These are phyloP conservation scores for Trissolcus basalis DNA, from an alignment of 1,140 invertebrate genomes.

Conservation along the genomic window DNA sequence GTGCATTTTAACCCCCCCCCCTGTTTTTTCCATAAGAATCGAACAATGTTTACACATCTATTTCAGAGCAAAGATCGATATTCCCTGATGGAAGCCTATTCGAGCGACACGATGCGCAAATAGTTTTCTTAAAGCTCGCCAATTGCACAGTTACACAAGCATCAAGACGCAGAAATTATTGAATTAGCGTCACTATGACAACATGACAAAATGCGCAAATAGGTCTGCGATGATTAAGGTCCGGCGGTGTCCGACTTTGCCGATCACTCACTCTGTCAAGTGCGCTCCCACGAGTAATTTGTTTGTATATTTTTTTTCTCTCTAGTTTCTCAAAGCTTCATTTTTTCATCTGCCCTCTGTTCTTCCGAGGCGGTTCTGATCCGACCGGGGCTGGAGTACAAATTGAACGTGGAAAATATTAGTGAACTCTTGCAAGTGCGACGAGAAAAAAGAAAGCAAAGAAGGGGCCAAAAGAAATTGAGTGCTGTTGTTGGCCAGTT, in stretches of 20 bases:
- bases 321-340: not conserved
- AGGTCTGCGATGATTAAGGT: slow-evolving; percentile 55
- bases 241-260: slow-evolving; percentile 38
- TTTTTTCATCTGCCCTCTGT: not conserved
- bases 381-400: not conserved
- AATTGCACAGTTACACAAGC: slow-evolving; percentile 34
- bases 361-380: not conserved
- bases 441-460: slow-evolving; percentile 1
- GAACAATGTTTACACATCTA: not conserved
- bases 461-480: not conserved
- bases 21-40: not conserved
- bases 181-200: slow-evolving; percentile 69
- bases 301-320: not conserved
- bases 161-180: slow-evolving; percentile 62
- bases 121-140: slow-evolving; percentile 34
- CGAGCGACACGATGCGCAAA: slow-evolving; percentile 17
- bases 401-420: not conserved
- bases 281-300: not conserved
- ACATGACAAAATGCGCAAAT: slow-evolving; percentile 63
- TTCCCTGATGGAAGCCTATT: slow-evolving; percentile 33
- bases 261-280: not conserved
- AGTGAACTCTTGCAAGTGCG: not conserved
- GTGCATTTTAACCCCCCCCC: not conserved
- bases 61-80: slow-evolving; percentile 27
- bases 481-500: slow-evolving; percentile 23